phyloP scores from a whole-genome alignment of 2,113 vertebrate species.

The Aldabrachelys gigantea region DNA sequence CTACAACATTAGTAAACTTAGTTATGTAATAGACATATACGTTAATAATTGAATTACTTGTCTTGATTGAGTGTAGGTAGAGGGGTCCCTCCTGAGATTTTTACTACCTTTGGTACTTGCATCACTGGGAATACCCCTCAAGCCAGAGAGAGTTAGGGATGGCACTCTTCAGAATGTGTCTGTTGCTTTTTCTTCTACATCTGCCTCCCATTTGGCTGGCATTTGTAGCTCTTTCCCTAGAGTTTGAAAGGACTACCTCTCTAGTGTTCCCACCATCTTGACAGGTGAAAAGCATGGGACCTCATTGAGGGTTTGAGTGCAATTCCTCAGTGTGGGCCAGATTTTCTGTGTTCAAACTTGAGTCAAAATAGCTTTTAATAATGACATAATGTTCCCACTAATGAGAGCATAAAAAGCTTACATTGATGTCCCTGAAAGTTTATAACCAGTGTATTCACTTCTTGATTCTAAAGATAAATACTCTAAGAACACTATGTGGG shows the following conservation, averaged over 20 bases:
- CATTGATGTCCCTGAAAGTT: neutral
- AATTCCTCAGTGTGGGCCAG: neutral
- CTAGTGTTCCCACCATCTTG: neutral
- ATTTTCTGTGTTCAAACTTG: neutral
- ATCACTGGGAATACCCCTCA: neutral
- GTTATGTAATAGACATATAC: neutral
- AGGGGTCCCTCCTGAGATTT: neutral
- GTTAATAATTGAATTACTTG: neutral
- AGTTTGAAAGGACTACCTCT: neutral
- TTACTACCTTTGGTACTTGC: neutral
- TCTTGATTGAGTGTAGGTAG: neutral
- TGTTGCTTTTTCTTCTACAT: neutral
- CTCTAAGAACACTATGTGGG: neutral
- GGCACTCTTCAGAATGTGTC: neutral
- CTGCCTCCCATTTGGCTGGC: neutral
- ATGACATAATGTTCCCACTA: neutral
- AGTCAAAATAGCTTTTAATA: neutral
- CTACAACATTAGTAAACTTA: neutral
- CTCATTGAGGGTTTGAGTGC: neutral
- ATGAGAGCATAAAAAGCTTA: neutral
- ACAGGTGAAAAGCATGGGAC: neutral
- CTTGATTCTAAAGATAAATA: neutral
- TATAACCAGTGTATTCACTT: neutral
- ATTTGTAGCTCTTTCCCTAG: fast-evolving
- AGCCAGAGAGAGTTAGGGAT: neutral